Base-by-base conservation (phyloP, 2,888 invertebrate species). In the Elaeidobius kamerunicus region DNA sequence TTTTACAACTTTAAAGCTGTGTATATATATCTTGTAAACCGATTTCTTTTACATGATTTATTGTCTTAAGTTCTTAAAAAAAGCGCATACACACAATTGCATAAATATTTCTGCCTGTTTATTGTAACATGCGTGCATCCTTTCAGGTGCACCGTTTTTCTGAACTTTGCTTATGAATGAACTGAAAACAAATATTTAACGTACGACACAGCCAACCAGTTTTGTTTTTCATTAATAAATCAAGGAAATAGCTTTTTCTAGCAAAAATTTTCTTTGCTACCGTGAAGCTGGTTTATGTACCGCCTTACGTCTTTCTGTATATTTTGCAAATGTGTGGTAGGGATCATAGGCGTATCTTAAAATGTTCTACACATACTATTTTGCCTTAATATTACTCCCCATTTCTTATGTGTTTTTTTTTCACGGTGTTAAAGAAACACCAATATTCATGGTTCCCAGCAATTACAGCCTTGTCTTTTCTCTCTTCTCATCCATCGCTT, bases 71-170 rank as follows among this genome's bases (percentile, higher is more conserved):
- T n/a, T n/a, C n/a, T n/a, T n/a, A n/a, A n/a, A n/a, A n/a, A n/a
- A n/a, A n/a, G n/a, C n/a, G 11, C 3, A 11, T 30, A 30, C 9
- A 30, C 11, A 23, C 23, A 18, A 39, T 47, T 27, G 40, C 47
- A 47, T 47, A 47, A 47, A 47, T 16, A 42, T 39, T 47, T 14
- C 19, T 28, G 47, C 30, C 28, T 47, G 47, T 47, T 47, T 39
- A 30, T 39, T 39, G 32, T 39, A 47, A 47, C 18, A 17, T 15
- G 42, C 52, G 12, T 47, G 32, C 43, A 47, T 52, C 52, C 52
- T 52, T 47, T 52, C 52, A 52, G 52, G 52, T 52, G 49, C 35
- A 35, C 35, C 35, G 42, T 42, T 46, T 38, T 40, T 44, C 19
- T 30, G 12, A 32, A 12, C 43, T 28, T 20, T 27, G 40, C 20